Percentiles rank a stretch among this genome's conserved stretches.
Conservation (phyloP, 2,888 invertebrate genomes). For the Chaetogeoica ovagalla region DNA sequence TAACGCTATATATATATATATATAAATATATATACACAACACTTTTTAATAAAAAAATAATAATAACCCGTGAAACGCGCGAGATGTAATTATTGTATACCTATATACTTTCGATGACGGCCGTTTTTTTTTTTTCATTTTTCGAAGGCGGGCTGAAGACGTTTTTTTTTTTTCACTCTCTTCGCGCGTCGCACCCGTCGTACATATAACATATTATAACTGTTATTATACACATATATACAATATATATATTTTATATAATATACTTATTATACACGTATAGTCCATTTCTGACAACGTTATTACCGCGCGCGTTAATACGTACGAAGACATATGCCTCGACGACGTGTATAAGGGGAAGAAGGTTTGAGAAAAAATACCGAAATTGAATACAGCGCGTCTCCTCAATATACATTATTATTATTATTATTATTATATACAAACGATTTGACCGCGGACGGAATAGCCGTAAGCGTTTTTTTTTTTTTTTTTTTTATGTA, state of each 20-base stretch:
- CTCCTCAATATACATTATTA: too few species aligned
- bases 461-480: too few species aligned
- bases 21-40: too few species aligned
- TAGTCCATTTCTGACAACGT: conserved; percentile 27
- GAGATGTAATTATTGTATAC: conserved; percentile 22
- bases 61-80: conserved; percentile 17
- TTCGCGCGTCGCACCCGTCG: conserved; percentile 13
- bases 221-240: too few species aligned
- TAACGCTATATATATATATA: too few species aligned
- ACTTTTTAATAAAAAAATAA: neutral
- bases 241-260: too few species aligned
- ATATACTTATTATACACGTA: too few species aligned
- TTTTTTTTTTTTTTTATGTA: too few species aligned
- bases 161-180: conserved; percentile 32
- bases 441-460: conserved; percentile 5
- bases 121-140: neutral
- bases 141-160: conserved; percentile 32
- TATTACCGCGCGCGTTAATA: conserved; percentile 13
- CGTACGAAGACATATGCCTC: neutral
- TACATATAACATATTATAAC: too few species aligned
- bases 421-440: neutral
- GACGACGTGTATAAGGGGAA: neutral
- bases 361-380: neutral
- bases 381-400: conserved; percentile 34
- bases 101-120: neutral